A percentile compares a stretch with the other conserved stretches of the same genome.
phyloP scores from a whole-genome alignment of 1,140 invertebrate species.

The Bombus fervidus region DNA sequence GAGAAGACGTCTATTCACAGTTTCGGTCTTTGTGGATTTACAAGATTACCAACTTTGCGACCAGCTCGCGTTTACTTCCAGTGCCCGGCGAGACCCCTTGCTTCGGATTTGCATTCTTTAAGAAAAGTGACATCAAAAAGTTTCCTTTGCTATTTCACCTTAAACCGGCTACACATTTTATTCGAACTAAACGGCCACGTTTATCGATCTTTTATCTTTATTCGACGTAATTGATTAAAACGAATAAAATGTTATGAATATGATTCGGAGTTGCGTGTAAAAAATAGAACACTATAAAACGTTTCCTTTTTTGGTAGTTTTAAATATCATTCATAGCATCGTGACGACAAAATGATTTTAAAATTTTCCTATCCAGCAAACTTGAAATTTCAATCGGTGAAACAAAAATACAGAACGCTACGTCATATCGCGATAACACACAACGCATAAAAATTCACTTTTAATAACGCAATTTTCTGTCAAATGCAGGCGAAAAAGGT shows the following conservation, averaged over 20 bases:
- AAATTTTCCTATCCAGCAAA: not conserved
- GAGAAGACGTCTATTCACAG: slow-evolving; percentile 54
- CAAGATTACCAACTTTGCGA: slow-evolving; percentile 66
- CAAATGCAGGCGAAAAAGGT: slow-evolving; percentile 29
- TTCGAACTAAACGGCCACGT: not conserved
- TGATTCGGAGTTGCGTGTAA: not conserved
- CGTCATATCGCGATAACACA: not conserved
- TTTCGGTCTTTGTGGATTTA: slow-evolving; percentile 67
- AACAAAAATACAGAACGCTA: not conserved
- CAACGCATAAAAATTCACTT: slow-evolving; percentile 32
- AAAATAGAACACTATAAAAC: not conserved
- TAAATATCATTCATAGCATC: no score
- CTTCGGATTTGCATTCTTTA: slow-evolving; percentile 17
- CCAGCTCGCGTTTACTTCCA: slow-evolving; percentile 25
- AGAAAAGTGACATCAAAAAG: slow-evolving; percentile 44
- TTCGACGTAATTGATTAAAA: not conserved
- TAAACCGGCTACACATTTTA: not conserved
- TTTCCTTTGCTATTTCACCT: not conserved
- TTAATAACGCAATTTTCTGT: slow-evolving; percentile 46
- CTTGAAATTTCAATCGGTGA: not conserved
- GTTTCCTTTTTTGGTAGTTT: not conserved
- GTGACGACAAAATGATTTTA: not conserved
- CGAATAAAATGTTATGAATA: not conserved
- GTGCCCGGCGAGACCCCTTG: slow-evolving; percentile 7
- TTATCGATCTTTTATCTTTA: not conserved